phyloP scores from a whole-genome alignment of 2,888 invertebrate genomes.

The Nasonia oneida region DNA sequence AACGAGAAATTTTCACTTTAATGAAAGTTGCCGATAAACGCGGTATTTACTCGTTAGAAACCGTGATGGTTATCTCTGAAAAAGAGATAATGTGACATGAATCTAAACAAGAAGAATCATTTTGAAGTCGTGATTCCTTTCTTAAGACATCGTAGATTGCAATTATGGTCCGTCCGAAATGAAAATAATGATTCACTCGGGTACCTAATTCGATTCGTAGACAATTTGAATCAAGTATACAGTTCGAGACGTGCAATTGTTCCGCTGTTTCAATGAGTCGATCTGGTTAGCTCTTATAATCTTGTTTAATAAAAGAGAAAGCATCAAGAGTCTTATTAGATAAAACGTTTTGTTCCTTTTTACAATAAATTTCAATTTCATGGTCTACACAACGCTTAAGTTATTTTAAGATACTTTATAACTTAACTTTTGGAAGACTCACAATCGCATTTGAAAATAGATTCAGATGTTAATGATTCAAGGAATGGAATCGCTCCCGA shows the following conservation, averaged over 20 bases:
- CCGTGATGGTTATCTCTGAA: not conserved
- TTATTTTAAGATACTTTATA: too few relatives aligned
- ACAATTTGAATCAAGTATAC: not conserved
- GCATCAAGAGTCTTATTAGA: not conserved
- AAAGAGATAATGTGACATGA: not conserved
- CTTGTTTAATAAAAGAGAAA: slow-evolving; percentile 11
- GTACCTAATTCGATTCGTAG: slow-evolving; percentile 20
- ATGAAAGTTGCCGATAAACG: not conserved
- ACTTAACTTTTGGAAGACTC: not conserved
- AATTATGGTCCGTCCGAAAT: not conserved
- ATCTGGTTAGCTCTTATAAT: not conserved
- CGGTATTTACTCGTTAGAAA: not conserved
- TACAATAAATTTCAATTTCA: too few relatives aligned
- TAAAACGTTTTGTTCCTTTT: not conserved
- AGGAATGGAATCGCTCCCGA: not conserved
- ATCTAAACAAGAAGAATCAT: not conserved
- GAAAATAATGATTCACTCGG: slow-evolving; percentile 46
- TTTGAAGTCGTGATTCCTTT: not conserved
- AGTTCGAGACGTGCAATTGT: not conserved
- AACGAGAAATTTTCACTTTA: not conserved
- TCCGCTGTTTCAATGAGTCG: slow-evolving; percentile 22
- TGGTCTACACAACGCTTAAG: too few relatives aligned
- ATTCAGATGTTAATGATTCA: not conserved
- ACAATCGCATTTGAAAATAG: not conserved
- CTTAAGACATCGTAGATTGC: not conserved